Conservation (phyloP, 2,888 invertebrate species). For the Heliconius erato region DNA sequence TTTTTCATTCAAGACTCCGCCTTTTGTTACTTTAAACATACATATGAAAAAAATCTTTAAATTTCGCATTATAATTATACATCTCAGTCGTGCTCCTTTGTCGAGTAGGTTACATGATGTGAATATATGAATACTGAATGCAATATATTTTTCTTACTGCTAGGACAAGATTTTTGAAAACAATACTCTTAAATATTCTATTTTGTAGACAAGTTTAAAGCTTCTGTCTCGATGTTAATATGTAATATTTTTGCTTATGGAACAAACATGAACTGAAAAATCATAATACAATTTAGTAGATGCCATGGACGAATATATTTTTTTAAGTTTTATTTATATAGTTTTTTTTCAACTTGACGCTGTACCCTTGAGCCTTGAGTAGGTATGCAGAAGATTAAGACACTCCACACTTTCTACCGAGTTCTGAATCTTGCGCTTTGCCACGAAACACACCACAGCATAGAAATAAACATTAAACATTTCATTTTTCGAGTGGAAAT, state of each 20-base stretch:
- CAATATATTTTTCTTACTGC: conserved; percentile 3
- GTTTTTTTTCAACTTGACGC: too few relatives aligned
- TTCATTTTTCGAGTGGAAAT: too few relatives aligned
- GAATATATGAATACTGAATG: conserved; percentile 34
- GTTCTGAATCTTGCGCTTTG: too few relatives aligned
- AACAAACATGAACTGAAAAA: background rate
- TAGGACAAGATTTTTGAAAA: background rate
- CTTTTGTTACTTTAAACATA: background rate
- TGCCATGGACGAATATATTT: too few relatives aligned
- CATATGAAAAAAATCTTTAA: background rate
- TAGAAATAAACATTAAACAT: too few relatives aligned
- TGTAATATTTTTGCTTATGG: background rate
- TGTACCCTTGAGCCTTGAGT: too few relatives aligned
- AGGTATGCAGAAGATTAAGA: too few relatives aligned
- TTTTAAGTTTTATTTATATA: too few relatives aligned
- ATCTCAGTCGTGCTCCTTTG: conserved; percentile 22
- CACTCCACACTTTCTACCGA: too few relatives aligned
- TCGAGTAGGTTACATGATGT: conserved; percentile 28
- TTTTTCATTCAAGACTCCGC: background rate
- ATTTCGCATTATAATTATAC: conserved; percentile 16
- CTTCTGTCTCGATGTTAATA: background rate
- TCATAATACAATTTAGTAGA: background rate
- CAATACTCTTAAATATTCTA: background rate
- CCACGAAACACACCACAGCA: too few relatives aligned
- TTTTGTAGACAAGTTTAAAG: background rate